phyloP scores from a whole-genome alignment of 2,797 vertebrate genomes.

The Myotis daubentonii region DNA sequence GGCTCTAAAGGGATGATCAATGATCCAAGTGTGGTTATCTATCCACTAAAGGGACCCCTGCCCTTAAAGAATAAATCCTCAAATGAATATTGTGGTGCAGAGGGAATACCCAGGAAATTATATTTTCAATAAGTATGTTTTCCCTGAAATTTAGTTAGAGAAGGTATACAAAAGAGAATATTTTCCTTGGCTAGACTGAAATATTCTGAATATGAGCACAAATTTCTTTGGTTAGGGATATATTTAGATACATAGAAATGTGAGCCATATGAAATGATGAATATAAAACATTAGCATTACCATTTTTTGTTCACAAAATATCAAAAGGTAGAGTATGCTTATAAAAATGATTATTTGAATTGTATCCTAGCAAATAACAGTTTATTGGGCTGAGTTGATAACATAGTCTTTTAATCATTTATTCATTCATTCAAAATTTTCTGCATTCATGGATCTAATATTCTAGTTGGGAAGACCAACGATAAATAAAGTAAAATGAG shows the following conservation, averaged over 20 bases:
- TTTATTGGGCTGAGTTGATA: not conserved
- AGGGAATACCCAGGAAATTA: not conserved
- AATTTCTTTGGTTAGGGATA: conserved; percentile 1
- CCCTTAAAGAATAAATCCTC: not conserved
- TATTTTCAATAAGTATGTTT: not conserved
- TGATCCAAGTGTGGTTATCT: not conserved
- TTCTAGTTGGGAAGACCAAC: not conserved
- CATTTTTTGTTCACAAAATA: not conserved
- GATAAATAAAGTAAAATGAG: not conserved
- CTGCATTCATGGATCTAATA: not conserved
- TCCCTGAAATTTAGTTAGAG: not conserved
- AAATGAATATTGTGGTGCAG: not conserved
- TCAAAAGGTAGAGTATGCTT: not conserved
- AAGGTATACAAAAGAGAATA: not conserved
- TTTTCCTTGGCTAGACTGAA: not conserved
- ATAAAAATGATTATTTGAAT: not conserved
- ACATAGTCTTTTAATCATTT: not conserved
- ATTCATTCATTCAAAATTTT: not conserved
- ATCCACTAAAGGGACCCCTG: not conserved
- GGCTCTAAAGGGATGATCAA: not conserved
- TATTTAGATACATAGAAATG: not conserved
- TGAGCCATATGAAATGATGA: not conserved
- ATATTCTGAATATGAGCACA: not conserved
- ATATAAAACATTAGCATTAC: too few relatives aligned
- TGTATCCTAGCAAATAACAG: not conserved